These are phyloP conservation scores for Dermolepida albohirtum DNA, from an alignment of 2,888 invertebrate genomes.

Conservation along the genomic window DNA sequence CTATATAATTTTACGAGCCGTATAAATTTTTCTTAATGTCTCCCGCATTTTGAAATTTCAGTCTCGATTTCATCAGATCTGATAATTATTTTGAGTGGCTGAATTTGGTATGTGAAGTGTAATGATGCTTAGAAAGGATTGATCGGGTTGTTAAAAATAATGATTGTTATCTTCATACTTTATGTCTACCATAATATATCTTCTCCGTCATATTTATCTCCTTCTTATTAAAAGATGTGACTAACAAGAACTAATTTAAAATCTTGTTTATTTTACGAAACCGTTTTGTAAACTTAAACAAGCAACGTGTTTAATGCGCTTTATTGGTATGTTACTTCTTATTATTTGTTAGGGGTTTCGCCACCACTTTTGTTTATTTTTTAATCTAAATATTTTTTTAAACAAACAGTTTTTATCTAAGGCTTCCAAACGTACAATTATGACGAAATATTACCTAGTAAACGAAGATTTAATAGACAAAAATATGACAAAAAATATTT, in stretches of 20 bases:
- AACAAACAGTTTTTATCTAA: too few species aligned
- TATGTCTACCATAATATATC: conserved; percentile 30
- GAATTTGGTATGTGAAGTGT: conserved; percentile 26
- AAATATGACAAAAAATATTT: too few species aligned
- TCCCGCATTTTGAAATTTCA: conserved; percentile 29
- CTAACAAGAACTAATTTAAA: conserved; percentile 26
- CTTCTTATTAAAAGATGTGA: conserved; percentile 22
- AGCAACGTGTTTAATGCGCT: background rate
- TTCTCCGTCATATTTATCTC: conserved; percentile 23
- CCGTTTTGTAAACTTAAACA: background rate
- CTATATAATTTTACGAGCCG: conserved; percentile 37
- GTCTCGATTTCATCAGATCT: conserved; percentile 27
- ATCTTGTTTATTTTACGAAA: conserved; percentile 23
- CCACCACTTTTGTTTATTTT: too few species aligned
- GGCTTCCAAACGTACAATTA: too few species aligned
- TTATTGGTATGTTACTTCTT: background rate
- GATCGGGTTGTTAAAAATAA: conserved; percentile 35
- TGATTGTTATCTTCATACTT: conserved; percentile 34
- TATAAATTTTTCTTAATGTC: conserved; percentile 33
- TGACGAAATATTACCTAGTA: too few species aligned
- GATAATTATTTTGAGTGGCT: conserved; percentile 16
- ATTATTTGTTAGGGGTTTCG: too few species aligned
- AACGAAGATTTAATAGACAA: too few species aligned
- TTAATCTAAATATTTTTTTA: too few species aligned
- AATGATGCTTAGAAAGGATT: conserved; percentile 29